Conservation (phyloP, 2,113 vertebrate species). For the Mixornis gularis region DNA sequence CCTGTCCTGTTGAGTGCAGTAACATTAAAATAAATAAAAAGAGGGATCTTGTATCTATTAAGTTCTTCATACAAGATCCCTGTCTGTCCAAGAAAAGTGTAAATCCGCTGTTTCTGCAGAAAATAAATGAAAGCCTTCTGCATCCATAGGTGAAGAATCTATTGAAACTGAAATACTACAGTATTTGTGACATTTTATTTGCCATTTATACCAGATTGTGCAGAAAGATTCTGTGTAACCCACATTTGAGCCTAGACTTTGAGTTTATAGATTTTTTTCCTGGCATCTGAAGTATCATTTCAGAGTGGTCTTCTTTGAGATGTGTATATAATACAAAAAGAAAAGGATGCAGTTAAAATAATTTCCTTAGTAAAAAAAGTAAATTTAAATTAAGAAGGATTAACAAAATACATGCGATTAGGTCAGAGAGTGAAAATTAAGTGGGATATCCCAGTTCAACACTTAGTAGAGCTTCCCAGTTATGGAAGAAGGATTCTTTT, state of each 20-base stretch:
- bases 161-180: background rate
- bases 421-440: background rate
- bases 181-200: background rate
- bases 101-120: background rate
- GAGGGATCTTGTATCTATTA: background rate
- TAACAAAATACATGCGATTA: background rate
- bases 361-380: background rate
- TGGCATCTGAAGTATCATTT: background rate
- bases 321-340: background rate
- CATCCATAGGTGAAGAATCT: background rate
- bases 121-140: background rate
- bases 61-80: background rate
- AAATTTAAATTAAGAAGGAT: constrained; percentile 19
- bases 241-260: background rate
- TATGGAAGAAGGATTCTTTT: background rate
- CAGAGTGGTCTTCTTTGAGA: background rate
- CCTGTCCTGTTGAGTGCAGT: background rate
- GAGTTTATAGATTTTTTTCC: background rate
- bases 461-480: background rate
- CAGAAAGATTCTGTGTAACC: background rate
- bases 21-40: background rate
- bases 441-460: background rate
- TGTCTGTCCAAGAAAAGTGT: background rate
- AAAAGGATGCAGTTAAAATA: background rate
- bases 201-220: background rate